Conservation (phyloP, 2,797 vertebrate species). For the Urocyon cinereoargenteus region DNA sequence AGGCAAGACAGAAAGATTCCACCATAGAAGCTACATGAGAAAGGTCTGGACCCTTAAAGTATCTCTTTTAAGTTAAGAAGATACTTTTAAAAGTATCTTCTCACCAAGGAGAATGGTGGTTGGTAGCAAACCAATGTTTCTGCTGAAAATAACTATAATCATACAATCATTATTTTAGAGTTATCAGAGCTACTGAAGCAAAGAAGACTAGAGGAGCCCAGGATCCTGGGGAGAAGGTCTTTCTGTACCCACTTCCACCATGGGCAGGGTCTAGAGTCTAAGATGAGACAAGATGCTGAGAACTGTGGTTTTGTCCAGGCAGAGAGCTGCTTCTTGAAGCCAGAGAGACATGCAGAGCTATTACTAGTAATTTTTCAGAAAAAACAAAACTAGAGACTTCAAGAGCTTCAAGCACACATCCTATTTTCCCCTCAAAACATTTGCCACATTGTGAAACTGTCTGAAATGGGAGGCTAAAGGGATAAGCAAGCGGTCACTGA, state of each 20-base stretch:
- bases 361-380: neutral
- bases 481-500: neutral
- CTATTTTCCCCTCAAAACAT: neutral
- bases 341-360: neutral
- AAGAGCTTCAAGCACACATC: neutral
- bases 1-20: neutral
- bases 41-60: neutral
- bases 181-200: neutral
- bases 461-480: neutral
- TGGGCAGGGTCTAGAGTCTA: neutral
- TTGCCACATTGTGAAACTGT: neutral
- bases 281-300: neutral
- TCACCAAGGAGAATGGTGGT: neutral
- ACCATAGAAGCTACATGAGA: neutral
- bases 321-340: neutral
- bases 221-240: neutral
- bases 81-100: too few species aligned
- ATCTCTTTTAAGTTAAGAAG: neutral
- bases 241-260: neutral
- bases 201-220: neutral
- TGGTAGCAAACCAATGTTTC: neutral
- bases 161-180: slow-evolving; percentile 22
- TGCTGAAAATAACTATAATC: neutral
- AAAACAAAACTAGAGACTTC: neutral
- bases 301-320: neutral